These are phyloP conservation scores for Resseliella maxima DNA, from an alignment of 2,888 invertebrate species.

Conservation along the genomic window DNA sequence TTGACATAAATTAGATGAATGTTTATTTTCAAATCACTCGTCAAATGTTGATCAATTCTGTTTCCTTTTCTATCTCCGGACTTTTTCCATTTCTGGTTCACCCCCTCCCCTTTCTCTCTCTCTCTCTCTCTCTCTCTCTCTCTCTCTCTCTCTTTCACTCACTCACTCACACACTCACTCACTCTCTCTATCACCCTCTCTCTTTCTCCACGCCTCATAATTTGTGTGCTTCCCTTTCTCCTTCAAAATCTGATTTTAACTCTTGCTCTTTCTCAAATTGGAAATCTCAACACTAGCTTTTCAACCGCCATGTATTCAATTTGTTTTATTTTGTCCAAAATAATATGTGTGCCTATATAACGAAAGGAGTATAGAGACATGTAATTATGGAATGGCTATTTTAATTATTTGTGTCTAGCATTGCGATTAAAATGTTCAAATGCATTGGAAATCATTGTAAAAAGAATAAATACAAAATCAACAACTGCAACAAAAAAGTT, in stretches of 20 bases:
- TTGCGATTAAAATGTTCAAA: not conserved
- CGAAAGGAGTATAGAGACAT: not conserved
- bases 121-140: no score
- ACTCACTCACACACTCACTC: no score
- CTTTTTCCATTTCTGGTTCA: no score
- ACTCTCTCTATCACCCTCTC: no score
- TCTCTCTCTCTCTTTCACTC: no score
- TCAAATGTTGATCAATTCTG: not conserved
- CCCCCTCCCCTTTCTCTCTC: no score
- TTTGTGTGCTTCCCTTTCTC: no score
- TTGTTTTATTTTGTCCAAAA: not conserved
- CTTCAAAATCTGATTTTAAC: no score
- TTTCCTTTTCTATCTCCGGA: not conserved
- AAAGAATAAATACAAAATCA: not conserved
- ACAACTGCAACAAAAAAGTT: not conserved
- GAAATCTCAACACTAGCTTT: no score
- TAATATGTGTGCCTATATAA: no score
- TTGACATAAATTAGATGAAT: not conserved
- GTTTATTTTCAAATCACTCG: not conserved
- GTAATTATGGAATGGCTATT: conserved; percentile 28
- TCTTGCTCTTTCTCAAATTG: no score
- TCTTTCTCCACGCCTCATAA: not conserved
- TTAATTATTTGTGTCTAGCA: conserved; percentile 15
- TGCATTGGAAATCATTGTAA: not conserved
- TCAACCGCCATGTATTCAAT: not conserved